These are phyloP conservation scores for Heteropelma amictum DNA, from an alignment of 2,888 invertebrate genomes.

Conservation along the genomic window DNA sequence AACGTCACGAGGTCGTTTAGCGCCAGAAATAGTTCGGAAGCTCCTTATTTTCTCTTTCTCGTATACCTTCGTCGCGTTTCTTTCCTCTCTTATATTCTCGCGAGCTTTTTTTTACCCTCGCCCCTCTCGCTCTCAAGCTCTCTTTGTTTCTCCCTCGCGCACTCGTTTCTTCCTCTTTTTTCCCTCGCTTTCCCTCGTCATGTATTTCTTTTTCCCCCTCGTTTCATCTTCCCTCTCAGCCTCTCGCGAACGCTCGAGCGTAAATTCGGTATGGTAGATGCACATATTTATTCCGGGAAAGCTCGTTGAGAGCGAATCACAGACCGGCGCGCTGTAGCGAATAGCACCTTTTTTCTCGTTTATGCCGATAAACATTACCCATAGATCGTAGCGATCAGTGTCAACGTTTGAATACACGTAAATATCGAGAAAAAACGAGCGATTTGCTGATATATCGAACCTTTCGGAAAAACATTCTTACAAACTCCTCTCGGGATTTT, in stretches of 20 bases:
- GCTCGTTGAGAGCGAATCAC: neutral
- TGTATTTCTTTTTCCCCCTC: conserved; percentile 14
- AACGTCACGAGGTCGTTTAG: conserved; percentile 71
- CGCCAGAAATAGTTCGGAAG: conserved; percentile 71
- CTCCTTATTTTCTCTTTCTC: conserved; percentile 71
- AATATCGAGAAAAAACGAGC: too few species aligned
- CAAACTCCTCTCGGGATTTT: too few species aligned
- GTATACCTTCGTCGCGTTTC: conserved; percentile 51
- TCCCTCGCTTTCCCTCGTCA: neutral
- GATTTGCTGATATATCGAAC: neutral
- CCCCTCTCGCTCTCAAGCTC: too few species aligned
- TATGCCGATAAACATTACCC: neutral
- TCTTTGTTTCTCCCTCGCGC: conserved; percentile 14
- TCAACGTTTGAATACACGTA: too few species aligned
- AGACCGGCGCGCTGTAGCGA: neutral
- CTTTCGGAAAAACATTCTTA: neutral
- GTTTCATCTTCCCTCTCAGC: neutral
- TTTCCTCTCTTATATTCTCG: conserved; percentile 52
- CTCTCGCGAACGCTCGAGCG: conserved; percentile 28
- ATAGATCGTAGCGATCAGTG: too few species aligned
- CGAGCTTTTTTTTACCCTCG: conserved; percentile 23
- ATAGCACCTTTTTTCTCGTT: neutral
- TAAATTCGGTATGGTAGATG: conserved; percentile 44
- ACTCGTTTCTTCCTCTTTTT: neutral
- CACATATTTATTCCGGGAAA: conserved; percentile 38